phyloP scores from a whole-genome alignment of 2,113 vertebrate genomes.

The Fregetta grallaria region DNA sequence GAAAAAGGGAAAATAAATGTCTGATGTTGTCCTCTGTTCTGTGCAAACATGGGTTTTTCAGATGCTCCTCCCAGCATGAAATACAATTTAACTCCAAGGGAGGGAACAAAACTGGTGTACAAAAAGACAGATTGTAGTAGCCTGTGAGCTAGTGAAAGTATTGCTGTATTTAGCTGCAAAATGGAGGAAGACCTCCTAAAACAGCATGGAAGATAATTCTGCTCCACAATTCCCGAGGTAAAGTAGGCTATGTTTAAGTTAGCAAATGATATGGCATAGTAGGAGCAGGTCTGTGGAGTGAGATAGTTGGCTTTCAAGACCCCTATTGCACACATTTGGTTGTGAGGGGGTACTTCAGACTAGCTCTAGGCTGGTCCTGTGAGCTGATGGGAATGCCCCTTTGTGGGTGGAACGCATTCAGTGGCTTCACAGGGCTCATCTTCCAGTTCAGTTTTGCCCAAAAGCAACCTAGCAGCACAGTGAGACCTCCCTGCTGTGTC shows the following conservation, averaged over 20 bases:
- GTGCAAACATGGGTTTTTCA: background rate
- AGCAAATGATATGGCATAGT: background rate
- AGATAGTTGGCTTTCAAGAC: background rate
- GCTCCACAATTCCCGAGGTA: background rate
- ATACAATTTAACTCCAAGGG: background rate
- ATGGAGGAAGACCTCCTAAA: background rate
- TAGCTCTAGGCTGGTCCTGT: background rate
- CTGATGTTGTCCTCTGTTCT: slow-evolving; percentile 3
- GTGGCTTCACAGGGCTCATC: background rate
- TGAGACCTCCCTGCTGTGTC: background rate
- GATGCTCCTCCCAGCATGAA: background rate
- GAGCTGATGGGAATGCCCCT: background rate
- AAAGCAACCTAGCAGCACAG: background rate
- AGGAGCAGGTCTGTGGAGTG: background rate
- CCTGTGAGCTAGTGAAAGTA: background rate
- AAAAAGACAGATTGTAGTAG: background rate
- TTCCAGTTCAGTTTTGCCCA: background rate
- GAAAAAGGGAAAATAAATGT: background rate
- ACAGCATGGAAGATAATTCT: background rate
- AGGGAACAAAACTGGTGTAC: background rate
- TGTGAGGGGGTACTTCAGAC: background rate
- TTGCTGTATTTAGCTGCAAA: background rate
- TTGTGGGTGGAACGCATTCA: fast-evolving
- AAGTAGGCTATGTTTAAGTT: background rate
- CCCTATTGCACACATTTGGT: fast-evolving